These are phyloP conservation scores for Himalopsyche phryganea DNA, from an alignment of 1,140 invertebrate genomes.

Conservation along the genomic window DNA sequence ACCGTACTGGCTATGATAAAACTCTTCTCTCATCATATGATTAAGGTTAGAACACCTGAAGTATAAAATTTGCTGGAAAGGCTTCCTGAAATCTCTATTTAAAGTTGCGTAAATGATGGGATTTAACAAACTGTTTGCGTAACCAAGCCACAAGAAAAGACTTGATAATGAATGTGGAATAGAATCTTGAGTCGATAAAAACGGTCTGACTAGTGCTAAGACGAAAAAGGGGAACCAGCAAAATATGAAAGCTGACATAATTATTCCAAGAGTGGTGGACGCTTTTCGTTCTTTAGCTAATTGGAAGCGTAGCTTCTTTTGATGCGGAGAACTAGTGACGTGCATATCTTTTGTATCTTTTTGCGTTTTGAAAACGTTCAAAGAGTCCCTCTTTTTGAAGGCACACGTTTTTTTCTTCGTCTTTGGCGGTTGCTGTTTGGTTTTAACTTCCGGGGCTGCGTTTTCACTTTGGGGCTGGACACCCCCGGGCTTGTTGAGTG, in stretches of 20 bases:
- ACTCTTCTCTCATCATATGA: slow-evolving; percentile 87
- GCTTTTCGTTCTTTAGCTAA: slow-evolving; percentile 89
- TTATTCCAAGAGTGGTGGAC: slow-evolving; percentile 93
- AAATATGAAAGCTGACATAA: slow-evolving; percentile 93
- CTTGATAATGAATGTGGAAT: slow-evolving; percentile 74
- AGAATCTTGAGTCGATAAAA: slow-evolving; percentile 60
- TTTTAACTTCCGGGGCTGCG: slow-evolving; percentile 36
- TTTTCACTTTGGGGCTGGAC: slow-evolving; percentile 40
- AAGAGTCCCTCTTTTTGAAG: slow-evolving; percentile 48
- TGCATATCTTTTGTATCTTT: slow-evolving; percentile 46
- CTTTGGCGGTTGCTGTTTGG: slow-evolving; percentile 38
- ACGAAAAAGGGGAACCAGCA: slow-evolving; percentile 99
- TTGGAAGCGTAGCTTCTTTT: slow-evolving; percentile 76
- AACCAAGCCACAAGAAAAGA: slow-evolving; percentile 84
- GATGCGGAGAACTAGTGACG: slow-evolving; percentile 55
- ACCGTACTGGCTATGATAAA: slow-evolving; percentile 88
- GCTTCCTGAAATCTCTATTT: slow-evolving; percentile 88
- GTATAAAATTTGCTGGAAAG: slow-evolving; percentile 87
- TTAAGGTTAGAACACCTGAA: slow-evolving; percentile 85
- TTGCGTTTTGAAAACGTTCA: slow-evolving; percentile 50
- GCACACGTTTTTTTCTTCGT: slow-evolving; percentile 41
- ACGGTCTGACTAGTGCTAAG: slow-evolving; percentile 81
- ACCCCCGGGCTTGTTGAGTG: slow-evolving; percentile 45
- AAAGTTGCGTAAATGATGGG: slow-evolving; percentile 92
- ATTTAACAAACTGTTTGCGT: slow-evolving; percentile 89